Evolutionary conservation across 2,888 invertebrate species (phyloP), one percentile per base, ranked within the genome.

Genomic region (Coleophora flavipennella): DNA sequence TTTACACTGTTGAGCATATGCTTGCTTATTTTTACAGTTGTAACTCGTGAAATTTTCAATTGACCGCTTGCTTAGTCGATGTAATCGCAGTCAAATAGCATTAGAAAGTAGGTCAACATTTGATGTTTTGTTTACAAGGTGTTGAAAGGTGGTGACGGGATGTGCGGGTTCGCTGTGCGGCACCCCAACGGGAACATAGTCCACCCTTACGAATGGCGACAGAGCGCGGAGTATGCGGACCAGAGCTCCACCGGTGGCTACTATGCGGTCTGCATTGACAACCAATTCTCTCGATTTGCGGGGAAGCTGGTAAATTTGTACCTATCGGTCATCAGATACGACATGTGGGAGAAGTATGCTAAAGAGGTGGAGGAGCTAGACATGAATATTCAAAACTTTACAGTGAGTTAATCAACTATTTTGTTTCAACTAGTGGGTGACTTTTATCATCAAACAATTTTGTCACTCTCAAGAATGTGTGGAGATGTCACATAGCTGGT

Each of bases 271-370:
- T 96, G 96, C 69, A 92, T 96, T 40, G 96, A 96, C 67, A 96
- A 96, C 79, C 95, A 96, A 68, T 95, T 96, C 66, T 95, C 96
- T 1, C 87, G 94, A 61, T 96, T 95, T 78, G 94, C 95, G 11
- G 91, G 92, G 7, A 96, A 96, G 78, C 78, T 96, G 48, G 92
- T 96, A 27, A 96, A 95, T 68, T 83, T 96, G 46, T 96, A 96
- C 62, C 88, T 96, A 42, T 95, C 96, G 0, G 95, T 96, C 3
- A 95, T 96, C 40, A 90, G 95, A 61, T 95, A 95, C 59, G 96
- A 96, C 61, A 91, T 94, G 71, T 97, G 97, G 97, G 94, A 96
- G 58, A 90, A 93, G 61, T 96, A 94, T 58, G 90, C 95, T 0
- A 91, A 94, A 66, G 97, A 97, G 76, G 87, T 97, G 13, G 93